Evolutionary conservation across 1,140 invertebrate genomes (phyloP), one percentile per base, ranked within the genome.

Genomic region (Ectropis grisescens): DNA sequence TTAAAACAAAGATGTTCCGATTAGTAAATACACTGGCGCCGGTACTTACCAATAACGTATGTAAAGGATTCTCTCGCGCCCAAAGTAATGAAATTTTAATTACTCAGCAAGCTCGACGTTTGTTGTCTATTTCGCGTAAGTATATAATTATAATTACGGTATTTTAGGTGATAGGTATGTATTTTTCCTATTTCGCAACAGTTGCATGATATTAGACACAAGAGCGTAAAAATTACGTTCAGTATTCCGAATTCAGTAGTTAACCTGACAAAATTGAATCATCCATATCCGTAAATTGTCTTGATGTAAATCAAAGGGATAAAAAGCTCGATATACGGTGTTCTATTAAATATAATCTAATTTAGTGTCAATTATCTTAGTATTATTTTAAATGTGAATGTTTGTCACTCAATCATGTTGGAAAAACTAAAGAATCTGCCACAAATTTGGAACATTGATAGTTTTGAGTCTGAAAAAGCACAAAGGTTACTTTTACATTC

Each of bases 1-100:
- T n/a, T n/a, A n/a, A n/a, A n/a, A n/a, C n/a, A n/a, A 76, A 59
- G 51, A 74, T 78, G 72, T 69, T 72, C 62, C 66, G 72, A 22
- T 33, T 67, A 40, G 37, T 60, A 12, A 78, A 61, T 53, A 71
- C 59, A 45, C 28, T 64, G 24, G 33, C 51, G 26, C 57, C 66
- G 29, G 11, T 56, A 11, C 11, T 64, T 23, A 43, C 59, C 7
- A 76, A 67, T 31, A 47, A 37, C 23, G 10, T 57, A 16, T 30
- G 52, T 1, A 58, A 57, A 54, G 45, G 44, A 36, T 41, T 37
- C 28, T 12, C 36, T n/a, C 50, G 41, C 29, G 11, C n/a, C 12
- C 47, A 60, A 38, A 53, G 59, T 44, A 52, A 51, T 31, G 37
- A 29, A 25, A 33, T 67, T 27, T 24, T 66, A 34, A 38, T 67